phyloP scores from a whole-genome alignment of 2,888 invertebrate species.

The Lasioglossum zephyrum region DNA sequence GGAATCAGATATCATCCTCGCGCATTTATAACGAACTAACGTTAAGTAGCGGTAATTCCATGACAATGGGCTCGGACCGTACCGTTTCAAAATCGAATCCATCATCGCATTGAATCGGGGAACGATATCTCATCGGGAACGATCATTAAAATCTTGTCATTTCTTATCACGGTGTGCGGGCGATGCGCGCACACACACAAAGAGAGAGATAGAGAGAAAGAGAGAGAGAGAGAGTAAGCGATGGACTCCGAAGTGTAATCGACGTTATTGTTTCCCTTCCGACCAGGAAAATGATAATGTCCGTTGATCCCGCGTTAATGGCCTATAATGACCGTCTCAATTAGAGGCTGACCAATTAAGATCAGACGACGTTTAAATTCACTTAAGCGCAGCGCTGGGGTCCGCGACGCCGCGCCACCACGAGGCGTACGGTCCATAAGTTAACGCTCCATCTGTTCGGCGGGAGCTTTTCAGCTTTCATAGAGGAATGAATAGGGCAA shows the following conservation, averaged over 20 bases:
- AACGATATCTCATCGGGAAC: background rate
- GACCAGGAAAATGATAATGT: slow-evolving; percentile 41
- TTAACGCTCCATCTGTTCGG: slow-evolving; percentile 79
- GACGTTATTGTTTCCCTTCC: slow-evolving; percentile 37
- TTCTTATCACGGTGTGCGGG: background rate
- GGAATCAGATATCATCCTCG: background rate
- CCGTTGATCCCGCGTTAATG: slow-evolving; percentile 60
- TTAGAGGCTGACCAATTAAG: slow-evolving; percentile 81
- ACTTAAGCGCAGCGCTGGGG: slow-evolving; percentile 49
- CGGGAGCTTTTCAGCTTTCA: slow-evolving; percentile 81
- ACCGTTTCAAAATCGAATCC: background rate
- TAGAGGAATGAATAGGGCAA: slow-evolving; percentile 82
- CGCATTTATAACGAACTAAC: background rate
- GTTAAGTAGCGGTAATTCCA: background rate
- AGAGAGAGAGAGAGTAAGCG: background rate
- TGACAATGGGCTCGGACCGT: background rate
- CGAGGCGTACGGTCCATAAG: slow-evolving; percentile 77
- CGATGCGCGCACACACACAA: background rate
- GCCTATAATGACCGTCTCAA: slow-evolving; percentile 77
- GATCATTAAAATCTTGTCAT: slow-evolving; percentile 21
- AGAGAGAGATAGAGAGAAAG: background rate
- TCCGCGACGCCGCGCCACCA: slow-evolving; percentile 57
- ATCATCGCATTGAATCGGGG: background rate
- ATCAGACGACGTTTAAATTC: slow-evolving; percentile 75
- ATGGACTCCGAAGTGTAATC: slow-evolving; percentile 8